These are phyloP conservation scores for Acipenser oxyrinchus DNA, from an alignment of 2,797 vertebrate genomes.

Conservation along the genomic window DNA sequence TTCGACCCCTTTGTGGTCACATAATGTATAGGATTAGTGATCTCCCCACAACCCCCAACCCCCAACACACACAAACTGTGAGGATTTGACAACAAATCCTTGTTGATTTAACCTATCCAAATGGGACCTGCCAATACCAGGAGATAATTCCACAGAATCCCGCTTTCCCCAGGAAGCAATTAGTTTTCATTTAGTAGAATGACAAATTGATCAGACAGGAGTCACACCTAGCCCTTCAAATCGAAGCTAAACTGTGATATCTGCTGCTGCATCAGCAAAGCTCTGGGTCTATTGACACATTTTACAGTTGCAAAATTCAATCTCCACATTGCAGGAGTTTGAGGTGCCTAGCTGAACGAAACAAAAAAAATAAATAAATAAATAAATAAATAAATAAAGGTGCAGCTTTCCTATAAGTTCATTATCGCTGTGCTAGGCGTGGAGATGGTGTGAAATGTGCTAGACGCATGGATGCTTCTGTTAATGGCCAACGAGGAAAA, in stretches of 20 bases:
- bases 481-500: constrained; percentile 58
- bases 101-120: neutral
- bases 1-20: no score
- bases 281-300: constrained; percentile 54
- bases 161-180: constrained; percentile 66
- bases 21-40: no score
- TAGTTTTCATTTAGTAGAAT: constrained; percentile 74
- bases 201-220: constrained; percentile 70
- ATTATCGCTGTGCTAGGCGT: constrained; percentile 59
- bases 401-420: constrained; percentile 57
- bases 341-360: constrained; percentile 43
- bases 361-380: constrained; percentile 6
- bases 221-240: constrained; percentile 59
- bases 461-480: constrained; percentile 67
- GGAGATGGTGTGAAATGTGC: constrained; percentile 69
- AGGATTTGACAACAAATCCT: constrained; percentile 10
- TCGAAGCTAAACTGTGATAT: constrained; percentile 57
- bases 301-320: constrained; percentile 63
- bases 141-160: constrained; percentile 43
- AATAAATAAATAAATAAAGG: neutral
- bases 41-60: no score
- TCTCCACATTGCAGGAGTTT: constrained; percentile 54
- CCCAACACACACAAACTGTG: neutral
- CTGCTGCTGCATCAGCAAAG: constrained; percentile 45
- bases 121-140: constrained; percentile 17